Conservation (phyloP, 2,113 vertebrate genomes). For the Malurus melanocephalus region DNA sequence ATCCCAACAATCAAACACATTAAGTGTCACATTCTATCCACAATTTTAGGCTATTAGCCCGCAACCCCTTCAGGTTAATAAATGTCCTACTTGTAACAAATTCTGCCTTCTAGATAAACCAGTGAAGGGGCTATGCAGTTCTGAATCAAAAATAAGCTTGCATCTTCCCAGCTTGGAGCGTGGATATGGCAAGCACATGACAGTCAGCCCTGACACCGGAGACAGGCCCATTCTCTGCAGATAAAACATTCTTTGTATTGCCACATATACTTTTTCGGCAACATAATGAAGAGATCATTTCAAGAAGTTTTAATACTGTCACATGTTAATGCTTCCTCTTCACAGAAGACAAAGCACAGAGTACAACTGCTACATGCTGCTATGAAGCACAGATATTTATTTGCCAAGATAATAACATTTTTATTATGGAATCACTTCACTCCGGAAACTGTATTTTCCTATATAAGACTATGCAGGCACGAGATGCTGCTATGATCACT, state of each 20-base stretch:
- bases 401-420: not conserved
- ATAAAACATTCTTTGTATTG: slow-evolving; percentile 28
- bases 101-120: not conserved
- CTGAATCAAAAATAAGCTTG: not conserved
- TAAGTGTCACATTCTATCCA: not conserved
- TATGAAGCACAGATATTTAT: not conserved
- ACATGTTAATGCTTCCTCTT: slow-evolving; percentile 22
- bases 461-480: not conserved
- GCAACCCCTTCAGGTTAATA: not conserved
- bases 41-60: not conserved
- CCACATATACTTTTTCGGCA: not conserved
- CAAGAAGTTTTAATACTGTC: slow-evolving; percentile 6
- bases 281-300: slow-evolving; percentile 38
- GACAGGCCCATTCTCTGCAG: not conserved
- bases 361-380: not conserved
- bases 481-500: not conserved
- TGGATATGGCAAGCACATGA: slow-evolving; percentile 37
- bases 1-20: not conserved
- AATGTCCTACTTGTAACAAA: not conserved
- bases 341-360: slow-evolving; percentile 14
- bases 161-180: not conserved
- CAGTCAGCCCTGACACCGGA: not conserved
- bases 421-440: not conserved
- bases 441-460: not conserved
- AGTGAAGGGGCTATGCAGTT: not conserved